Conservation (phyloP, 2,888 invertebrate genomes). For the Cylloceria caligata region DNA sequence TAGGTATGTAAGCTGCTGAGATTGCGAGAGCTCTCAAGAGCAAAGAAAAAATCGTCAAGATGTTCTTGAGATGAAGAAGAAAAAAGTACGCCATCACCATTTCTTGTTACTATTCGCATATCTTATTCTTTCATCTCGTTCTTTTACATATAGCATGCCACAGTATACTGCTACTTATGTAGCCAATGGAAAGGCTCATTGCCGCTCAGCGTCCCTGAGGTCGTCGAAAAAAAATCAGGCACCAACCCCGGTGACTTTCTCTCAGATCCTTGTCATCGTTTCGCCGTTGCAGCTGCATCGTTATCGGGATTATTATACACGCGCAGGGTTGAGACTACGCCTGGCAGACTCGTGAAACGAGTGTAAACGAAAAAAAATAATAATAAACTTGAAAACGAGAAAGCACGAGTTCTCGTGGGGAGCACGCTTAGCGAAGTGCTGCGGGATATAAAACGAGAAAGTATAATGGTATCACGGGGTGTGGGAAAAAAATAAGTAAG, state of each 20-base stretch:
- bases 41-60: not conserved
- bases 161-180: constrained; percentile 38
- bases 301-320: constrained; percentile 70
- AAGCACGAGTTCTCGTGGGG: constrained; percentile 31
- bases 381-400: constrained; percentile 27
- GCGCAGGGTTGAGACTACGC: constrained; percentile 29
- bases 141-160: not conserved
- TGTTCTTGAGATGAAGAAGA: constrained; percentile 20
- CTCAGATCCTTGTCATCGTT: constrained; percentile 6
- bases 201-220: constrained; percentile 2
- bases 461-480: constrained; percentile 48
- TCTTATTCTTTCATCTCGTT: constrained; percentile 15
- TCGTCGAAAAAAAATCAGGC: constrained; percentile 29
- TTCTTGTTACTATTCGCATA: constrained; percentile 13
- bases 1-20: not conserved
- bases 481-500: constrained; percentile 37
- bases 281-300: constrained; percentile 60
- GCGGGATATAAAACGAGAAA: constrained; percentile 38
- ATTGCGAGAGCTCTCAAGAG: not conserved
- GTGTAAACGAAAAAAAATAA: constrained; percentile 36
- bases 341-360: constrained; percentile 39
- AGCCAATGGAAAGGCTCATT: constrained; percentile 20
- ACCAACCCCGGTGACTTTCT: constrained; percentile 37
- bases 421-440: constrained; percentile 12
- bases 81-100: constrained; percentile 6